Evolutionary conservation across 2,888 invertebrate species (phyloP).

Genomic region (Mythimna lalbum): DNA sequence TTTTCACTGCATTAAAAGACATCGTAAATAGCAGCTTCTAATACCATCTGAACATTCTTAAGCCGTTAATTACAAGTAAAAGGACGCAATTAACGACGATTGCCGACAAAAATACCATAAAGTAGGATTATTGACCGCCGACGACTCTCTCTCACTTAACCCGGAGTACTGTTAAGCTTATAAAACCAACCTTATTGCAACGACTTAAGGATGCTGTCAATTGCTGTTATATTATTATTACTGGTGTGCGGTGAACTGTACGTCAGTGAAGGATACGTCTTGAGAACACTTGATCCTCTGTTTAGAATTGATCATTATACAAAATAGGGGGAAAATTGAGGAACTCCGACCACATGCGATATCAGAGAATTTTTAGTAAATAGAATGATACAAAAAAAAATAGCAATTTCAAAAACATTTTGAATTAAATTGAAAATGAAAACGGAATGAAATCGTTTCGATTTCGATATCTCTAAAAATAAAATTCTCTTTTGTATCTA

Average conservation of each 20-base stretch:
- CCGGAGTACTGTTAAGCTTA: conserved; percentile 4
- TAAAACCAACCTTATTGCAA: neutral
- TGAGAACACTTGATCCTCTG: conserved; percentile 71
- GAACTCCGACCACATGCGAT: too few relatives aligned
- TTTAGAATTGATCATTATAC: conserved; percentile 46
- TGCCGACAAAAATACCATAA: conserved; percentile 45
- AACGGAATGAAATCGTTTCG: too few relatives aligned
- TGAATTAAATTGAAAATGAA: too few relatives aligned
- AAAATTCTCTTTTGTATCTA: too few relatives aligned
- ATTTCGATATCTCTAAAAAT: too few relatives aligned
- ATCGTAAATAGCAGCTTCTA: conserved; percentile 28
- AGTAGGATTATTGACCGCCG: conserved; percentile 49
- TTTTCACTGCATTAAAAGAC: conserved; percentile 8
- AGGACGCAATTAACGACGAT: conserved; percentile 36
- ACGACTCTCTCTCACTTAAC: conserved; percentile 51
- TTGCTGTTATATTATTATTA: neutral
- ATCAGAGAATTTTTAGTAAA: too few relatives aligned
- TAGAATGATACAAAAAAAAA: too few relatives aligned
- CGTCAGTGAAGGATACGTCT: conserved; percentile 70
- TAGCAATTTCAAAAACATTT: too few relatives aligned
- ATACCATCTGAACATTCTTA: conserved; percentile 34
- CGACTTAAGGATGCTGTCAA: neutral
- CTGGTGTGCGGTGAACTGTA: conserved; percentile 8
- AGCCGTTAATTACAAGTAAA: conserved; percentile 38
- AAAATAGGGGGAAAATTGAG: too few relatives aligned